Conservation (phyloP, 2,797 vertebrate genomes). For the Sphenopsis melanotis region DNA sequence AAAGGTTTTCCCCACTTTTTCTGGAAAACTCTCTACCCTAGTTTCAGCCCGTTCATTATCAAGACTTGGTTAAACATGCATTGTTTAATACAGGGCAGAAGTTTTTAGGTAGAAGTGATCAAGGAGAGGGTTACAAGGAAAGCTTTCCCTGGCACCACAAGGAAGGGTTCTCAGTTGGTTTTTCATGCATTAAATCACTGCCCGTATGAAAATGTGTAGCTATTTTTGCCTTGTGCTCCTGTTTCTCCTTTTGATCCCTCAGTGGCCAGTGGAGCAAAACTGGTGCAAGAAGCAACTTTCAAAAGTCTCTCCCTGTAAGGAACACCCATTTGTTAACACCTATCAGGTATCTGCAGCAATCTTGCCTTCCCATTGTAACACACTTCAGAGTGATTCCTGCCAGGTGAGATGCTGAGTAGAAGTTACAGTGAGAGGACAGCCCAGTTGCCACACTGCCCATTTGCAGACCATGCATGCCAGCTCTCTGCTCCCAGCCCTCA, state of each 20-base stretch:
- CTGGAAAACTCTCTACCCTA: not conserved
- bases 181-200: not conserved
- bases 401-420: not conserved
- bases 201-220: rapidly evolving
- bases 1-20: not conserved
- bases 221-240: not conserved
- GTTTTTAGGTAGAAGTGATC: not conserved
- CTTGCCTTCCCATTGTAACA: not conserved
- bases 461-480: not conserved
- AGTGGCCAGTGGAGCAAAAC: not conserved
- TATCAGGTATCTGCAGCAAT: not conserved
- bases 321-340: not conserved
- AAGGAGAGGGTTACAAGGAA: not conserved
- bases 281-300: not conserved
- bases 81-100: not conserved
- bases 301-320: not conserved
- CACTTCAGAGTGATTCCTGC: not conserved
- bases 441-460: not conserved
- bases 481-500: not conserved
- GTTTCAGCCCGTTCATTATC: not conserved
- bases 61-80: not conserved
- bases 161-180: not conserved
- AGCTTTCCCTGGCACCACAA: not conserved
- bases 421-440: not conserved
- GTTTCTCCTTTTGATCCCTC: not conserved